A percentile compares a stretch with the other conserved stretches of the same genome.
phyloP scores from a whole-genome alignment of 2,113 vertebrate genomes.

The Antechinus flavipes region DNA sequence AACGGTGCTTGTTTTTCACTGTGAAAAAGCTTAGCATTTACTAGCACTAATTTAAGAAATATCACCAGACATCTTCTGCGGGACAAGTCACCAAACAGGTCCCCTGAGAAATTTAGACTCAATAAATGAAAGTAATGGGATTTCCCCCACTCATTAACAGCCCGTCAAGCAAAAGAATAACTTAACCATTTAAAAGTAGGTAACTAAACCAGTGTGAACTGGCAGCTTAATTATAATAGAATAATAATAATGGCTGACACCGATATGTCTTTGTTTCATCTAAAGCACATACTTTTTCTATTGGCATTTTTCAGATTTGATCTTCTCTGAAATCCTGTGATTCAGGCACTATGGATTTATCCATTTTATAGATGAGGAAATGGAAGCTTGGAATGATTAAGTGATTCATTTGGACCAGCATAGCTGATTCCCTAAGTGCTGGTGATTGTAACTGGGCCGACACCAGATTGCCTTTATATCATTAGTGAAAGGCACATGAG shows the following conservation, averaged over 20 bases:
- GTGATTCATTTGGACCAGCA: not conserved
- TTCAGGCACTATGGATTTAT: not conserved
- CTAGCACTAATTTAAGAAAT: slow-evolving; percentile 74
- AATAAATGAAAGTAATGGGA: slow-evolving; percentile 73
- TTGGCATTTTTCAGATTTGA: not conserved
- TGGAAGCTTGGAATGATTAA: not conserved
- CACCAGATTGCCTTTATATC: not conserved
- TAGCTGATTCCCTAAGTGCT: not conserved
- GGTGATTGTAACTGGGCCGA: not conserved
- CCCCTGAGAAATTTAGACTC: slow-evolving; percentile 72
- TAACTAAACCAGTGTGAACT: slow-evolving; percentile 65
- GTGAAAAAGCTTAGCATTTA: slow-evolving; percentile 56
- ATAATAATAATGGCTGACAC: not conserved
- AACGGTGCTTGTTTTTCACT: slow-evolving; percentile 76
- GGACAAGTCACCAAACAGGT: slow-evolving; percentile 75
- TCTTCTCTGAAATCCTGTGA: not conserved
- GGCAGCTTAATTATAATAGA: slow-evolving; percentile 52
- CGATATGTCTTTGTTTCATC: not conserved
- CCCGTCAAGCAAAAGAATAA: slow-evolving; percentile 69
- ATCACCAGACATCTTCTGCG: slow-evolving; percentile 64
- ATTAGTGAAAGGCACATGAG: not conserved
- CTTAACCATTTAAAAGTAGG: slow-evolving; percentile 69
- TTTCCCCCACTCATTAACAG: slow-evolving; percentile 72
- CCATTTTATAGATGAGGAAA: not conserved
- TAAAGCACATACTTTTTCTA: not conserved